phyloP scores from a whole-genome alignment of 2,888 invertebrate genomes.

The Aphidoletes aphidimyza region DNA sequence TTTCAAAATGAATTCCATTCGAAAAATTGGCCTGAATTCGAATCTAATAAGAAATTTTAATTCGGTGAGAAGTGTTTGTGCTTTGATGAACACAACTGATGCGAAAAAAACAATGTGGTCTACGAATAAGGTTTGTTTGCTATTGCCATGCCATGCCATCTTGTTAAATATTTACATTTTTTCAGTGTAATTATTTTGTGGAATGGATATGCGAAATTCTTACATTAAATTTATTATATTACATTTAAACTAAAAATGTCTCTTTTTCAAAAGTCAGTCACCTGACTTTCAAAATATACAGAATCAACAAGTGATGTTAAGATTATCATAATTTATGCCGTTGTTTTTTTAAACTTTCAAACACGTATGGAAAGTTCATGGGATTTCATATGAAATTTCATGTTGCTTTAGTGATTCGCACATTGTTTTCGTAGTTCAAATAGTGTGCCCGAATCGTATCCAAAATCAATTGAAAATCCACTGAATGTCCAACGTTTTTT shows the following conservation, averaged over 20 bases:
- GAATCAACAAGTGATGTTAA: too few species aligned
- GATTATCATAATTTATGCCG: too few species aligned
- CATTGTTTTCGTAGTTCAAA: neutral
- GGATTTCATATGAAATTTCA: neutral
- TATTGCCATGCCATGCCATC: neutral
- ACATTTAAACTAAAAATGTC: too few species aligned
- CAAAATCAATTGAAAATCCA: neutral
- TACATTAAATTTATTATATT: too few species aligned
- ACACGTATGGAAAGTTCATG: too few species aligned
- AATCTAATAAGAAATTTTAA: conserved; percentile 19
- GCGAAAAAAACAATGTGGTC: conserved; percentile 20
- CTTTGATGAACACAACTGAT: neutral
- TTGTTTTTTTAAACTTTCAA: too few species aligned
- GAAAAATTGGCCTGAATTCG: neutral
- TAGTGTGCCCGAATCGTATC: neutral
- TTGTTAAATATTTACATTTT: neutral
- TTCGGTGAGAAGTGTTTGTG: neutral
- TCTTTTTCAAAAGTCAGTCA: too few species aligned
- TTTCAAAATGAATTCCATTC: neutral
- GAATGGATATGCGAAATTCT: neutral
- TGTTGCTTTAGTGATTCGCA: neutral
- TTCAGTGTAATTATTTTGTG: too few species aligned
- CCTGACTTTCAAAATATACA: too few species aligned
- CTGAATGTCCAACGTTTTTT: neutral
- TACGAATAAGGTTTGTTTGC: conserved; percentile 18